Evolutionary conservation across 2,797 vertebrate species (phyloP).

Genomic region (Phataginus tetradactyla): DNA sequence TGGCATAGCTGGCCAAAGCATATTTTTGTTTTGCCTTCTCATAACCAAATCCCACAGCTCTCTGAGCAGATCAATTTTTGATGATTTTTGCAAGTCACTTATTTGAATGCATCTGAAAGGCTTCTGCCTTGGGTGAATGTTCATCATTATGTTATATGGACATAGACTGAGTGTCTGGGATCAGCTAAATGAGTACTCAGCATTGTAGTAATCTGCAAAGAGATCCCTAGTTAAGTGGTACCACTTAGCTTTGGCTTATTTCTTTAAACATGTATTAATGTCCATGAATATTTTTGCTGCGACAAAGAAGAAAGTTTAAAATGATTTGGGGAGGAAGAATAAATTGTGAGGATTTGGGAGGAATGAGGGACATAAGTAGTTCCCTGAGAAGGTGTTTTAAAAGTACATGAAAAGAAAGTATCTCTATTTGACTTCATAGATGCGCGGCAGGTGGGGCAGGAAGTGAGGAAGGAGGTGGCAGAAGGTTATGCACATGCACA

Average conservation of each 20-base stretch:
- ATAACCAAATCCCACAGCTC: neutral
- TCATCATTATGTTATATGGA: neutral
- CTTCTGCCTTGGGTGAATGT: neutral
- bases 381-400: neutral
- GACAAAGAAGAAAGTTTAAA: neutral
- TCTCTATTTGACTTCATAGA: neutral
- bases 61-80: neutral
- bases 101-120: neutral
- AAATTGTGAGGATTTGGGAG: neutral
- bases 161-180: conserved; percentile 5
- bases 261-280: neutral
- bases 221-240: neutral
- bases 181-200: neutral
- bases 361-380: neutral
- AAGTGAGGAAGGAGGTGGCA: rapidly evolving
- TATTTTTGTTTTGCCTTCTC: neutral
- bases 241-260: neutral
- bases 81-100: conserved; percentile 26
- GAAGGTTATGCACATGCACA: neutral
- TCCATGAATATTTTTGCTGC: conserved; percentile 23
- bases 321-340: neutral
- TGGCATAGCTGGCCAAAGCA: neutral
- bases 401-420: neutral
- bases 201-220: neutral
- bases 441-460: neutral